Conservation (phyloP, 1,140 invertebrate genomes). For the Vollenhovia emeryi region DNA sequence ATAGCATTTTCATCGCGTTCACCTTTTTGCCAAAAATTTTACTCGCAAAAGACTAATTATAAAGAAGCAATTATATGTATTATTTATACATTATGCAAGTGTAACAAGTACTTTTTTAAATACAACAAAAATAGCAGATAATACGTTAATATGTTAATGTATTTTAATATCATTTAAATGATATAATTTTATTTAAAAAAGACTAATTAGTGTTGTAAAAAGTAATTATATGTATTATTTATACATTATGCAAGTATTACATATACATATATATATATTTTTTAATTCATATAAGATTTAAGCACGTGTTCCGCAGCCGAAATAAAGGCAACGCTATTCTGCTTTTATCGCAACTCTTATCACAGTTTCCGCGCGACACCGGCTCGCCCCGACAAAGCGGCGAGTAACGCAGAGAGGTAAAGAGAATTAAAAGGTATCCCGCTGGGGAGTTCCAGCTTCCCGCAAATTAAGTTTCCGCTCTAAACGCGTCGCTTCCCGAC, state of each 20-base stretch:
- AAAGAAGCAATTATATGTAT: not conserved
- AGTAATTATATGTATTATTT: too few relatives aligned
- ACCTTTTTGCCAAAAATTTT: not conserved
- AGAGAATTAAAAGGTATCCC: constrained; percentile 41
- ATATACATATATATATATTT: too few relatives aligned
- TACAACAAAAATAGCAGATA: too few relatives aligned
- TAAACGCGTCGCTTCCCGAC: constrained; percentile 27
- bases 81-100: not conserved
- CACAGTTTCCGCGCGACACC: not conserved
- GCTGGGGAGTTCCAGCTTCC: not conserved
- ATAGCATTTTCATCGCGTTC: not conserved
- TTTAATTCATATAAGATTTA: too few relatives aligned
- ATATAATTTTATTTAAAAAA: not conserved
- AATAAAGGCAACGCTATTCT: constrained; percentile 13
- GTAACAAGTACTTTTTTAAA: too few relatives aligned
- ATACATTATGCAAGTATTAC: not conserved
- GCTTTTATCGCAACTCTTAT: constrained; percentile 28
- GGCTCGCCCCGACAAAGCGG: not conserved
- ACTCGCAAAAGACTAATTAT: not conserved
- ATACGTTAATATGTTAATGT: too few relatives aligned
- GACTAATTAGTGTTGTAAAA: not conserved
- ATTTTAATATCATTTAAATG: too few relatives aligned
- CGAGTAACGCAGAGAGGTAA: constrained; percentile 3
- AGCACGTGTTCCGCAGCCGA: not conserved
- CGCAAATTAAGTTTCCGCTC: constrained; percentile 48